Conservation (phyloP, 2,888 invertebrate species). For the Piscicola geometra region DNA sequence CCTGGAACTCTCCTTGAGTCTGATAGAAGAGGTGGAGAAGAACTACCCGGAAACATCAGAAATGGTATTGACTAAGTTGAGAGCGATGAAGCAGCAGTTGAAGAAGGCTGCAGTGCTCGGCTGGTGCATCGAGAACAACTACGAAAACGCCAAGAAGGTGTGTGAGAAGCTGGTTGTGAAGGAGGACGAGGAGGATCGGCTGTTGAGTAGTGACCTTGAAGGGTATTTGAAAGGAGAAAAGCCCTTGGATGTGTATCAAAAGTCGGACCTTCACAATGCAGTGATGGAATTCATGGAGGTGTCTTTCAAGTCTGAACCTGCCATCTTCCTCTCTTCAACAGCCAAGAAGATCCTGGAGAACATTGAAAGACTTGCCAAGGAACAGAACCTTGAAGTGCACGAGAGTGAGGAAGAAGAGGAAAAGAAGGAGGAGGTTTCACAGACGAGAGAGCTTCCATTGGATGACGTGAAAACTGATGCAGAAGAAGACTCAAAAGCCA, state of each 20-base stretch:
- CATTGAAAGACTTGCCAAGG: conserved; percentile 3
- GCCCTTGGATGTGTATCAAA: not conserved
- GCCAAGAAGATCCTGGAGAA: not conserved
- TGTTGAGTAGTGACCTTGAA: conserved; percentile 4
- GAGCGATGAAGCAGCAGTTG: not conserved
- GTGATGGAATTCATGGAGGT: conserved; percentile 7
- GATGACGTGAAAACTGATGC: not conserved
- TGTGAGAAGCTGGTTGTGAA: conserved; percentile 15
- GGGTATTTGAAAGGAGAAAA: conserved; percentile 14
- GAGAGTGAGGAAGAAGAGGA: not conserved
- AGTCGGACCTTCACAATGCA: conserved; percentile 1
- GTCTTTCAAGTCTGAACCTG: conserved; percentile 3
- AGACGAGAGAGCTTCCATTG: not conserved
- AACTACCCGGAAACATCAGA: conserved; percentile 6
- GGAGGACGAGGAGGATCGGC: not conserved
- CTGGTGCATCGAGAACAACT: conserved; percentile 29
- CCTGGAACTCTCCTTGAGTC: conserved; percentile 20
- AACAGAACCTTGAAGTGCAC: not conserved
- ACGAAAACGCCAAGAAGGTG: conserved; percentile 19
- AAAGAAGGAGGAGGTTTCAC: not conserved
- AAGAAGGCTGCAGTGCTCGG: conserved; percentile 21
- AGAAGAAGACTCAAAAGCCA: too few species aligned
- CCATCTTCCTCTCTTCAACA: not conserved
- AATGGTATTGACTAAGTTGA: not conserved
- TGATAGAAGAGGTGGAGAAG: conserved; percentile 21